A percentile compares a stretch with the other conserved stretches of the same genome.
These are phyloP conservation scores for Neodiprion lecontei DNA, from an alignment of 1,140 invertebrate genomes.

Conservation along the genomic window DNA sequence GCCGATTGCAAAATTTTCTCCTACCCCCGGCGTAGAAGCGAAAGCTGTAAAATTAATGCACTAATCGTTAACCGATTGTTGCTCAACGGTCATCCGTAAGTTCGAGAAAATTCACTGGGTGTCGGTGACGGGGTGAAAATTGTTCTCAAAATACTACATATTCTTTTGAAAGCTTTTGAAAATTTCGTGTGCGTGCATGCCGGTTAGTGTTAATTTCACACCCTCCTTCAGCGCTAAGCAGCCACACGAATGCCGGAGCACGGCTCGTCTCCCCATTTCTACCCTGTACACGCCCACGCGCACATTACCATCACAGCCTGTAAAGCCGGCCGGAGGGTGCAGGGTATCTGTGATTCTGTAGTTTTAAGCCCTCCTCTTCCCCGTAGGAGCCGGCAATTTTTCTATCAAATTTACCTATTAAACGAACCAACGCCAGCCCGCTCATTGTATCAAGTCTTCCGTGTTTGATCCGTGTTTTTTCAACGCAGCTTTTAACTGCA, in stretches of 20 bases:
- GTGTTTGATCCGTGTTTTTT: too few species aligned
- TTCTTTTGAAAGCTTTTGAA: not conserved
- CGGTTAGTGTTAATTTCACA: not conserved
- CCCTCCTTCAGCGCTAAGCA: slow-evolving; percentile 4
- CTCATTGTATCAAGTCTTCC: too few species aligned
- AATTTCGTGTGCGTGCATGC: slow-evolving; percentile 7
- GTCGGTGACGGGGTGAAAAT: not conserved
- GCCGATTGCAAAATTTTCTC: too few species aligned
- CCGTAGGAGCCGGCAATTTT: too few species aligned
- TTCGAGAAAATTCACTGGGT: too few species aligned
- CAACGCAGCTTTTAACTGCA: too few species aligned
- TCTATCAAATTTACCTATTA: too few species aligned
- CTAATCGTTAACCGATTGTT: too few species aligned
- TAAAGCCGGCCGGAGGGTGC: not conserved
- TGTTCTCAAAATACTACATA: not conserved
- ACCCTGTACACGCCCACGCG: slow-evolving; percentile 1
- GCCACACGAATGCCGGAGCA: not conserved
- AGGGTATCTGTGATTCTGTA: not conserved
- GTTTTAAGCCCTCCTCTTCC: not conserved
- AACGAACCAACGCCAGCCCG: too few species aligned
- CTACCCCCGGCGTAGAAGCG: too few species aligned
- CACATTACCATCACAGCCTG: not conserved
- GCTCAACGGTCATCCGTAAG: too few species aligned
- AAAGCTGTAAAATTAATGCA: too few species aligned
- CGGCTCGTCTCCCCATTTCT: not conserved